Percentiles rank a stretch among this genome's conserved stretches.
Conservation (phyloP, 2,888 invertebrate genomes). For the Odontocerum albicorne region DNA sequence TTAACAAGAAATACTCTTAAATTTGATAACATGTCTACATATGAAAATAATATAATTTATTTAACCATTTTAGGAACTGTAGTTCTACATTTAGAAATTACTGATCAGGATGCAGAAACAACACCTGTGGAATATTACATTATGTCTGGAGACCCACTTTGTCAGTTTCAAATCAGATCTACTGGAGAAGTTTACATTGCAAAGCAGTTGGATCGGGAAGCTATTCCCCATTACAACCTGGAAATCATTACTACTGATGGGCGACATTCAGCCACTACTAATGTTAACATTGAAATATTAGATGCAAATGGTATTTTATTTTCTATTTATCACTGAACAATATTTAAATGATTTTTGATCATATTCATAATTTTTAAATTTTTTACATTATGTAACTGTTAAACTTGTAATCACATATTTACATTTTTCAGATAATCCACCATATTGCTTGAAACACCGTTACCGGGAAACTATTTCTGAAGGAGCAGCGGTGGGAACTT, state of each 20-base stretch:
- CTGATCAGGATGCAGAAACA: conserved; percentile 70
- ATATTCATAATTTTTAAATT: neutral
- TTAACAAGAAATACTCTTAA: too few relatives aligned
- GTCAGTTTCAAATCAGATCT: conserved; percentile 83
- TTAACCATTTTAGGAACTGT: conserved; percentile 67
- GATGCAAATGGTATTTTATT: conserved; percentile 75
- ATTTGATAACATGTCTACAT: too few relatives aligned
- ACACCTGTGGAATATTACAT: conserved; percentile 79
- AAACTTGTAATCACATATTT: neutral
- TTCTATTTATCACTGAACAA: neutral
- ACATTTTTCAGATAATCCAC: conserved; percentile 68
- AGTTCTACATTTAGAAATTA: conserved; percentile 64
- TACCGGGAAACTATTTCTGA: conserved; percentile 74
- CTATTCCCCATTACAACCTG: conserved; percentile 71
- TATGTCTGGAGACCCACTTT: conserved; percentile 76
- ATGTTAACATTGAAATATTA: conserved; percentile 71
- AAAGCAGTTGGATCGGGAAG: conserved; percentile 82
- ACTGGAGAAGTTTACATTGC: conserved; percentile 86
- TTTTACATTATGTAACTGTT: neutral
- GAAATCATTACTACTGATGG: conserved; percentile 89
- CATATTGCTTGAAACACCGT: conserved; percentile 78
- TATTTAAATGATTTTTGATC: conserved; percentile 1
- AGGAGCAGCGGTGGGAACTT: conserved; percentile 69
- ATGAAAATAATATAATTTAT: too few relatives aligned
- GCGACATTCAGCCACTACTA: conserved; percentile 78